A percentile compares a stretch with the other conserved stretches of the same genome.
Evolutionary conservation across 2,888 invertebrate species (phyloP).

Genomic region (Galerucella nymphaeae): DNA sequence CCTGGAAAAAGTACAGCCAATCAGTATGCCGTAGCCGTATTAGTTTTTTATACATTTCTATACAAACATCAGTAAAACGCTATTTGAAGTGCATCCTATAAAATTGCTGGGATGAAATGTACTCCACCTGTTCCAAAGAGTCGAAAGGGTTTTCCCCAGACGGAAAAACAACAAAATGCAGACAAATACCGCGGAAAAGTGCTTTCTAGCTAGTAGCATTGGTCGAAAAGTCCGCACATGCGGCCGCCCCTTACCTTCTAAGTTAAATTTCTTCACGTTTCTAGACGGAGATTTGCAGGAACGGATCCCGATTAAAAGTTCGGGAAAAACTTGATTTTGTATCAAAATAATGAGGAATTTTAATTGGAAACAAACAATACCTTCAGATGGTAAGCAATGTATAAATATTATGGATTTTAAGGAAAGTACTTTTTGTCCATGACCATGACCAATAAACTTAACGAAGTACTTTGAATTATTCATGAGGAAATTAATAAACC

Average conservation of each 20-base stretch:
- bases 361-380: no score
- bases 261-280: conserved; percentile 51
- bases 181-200: conserved; percentile 39
- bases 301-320: conserved; percentile 32
- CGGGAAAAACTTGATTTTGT: background rate
- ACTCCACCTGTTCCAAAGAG: conserved; percentile 26
- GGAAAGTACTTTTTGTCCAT: no score
- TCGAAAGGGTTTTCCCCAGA: conserved; percentile 29
- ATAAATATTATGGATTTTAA: no score
- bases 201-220: conserved; percentile 49
- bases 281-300: conserved; percentile 43
- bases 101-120: conserved; percentile 22
- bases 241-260: conserved; percentile 49
- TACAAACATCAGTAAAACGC: conserved; percentile 18
- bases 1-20: background rate
- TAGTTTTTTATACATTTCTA: conserved; percentile 9
- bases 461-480: no score
- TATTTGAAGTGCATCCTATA: conserved; percentile 19
- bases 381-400: no score
- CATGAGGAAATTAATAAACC: background rate
- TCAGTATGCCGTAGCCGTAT: conserved; percentile 14
- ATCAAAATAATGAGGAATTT: no score
- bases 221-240: conserved; percentile 50
- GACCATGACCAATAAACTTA: no score
- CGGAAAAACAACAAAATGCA: conserved; percentile 38